Evolutionary conservation across 2,113 vertebrate species (phyloP).

Genomic region (Proterorhinus semilunaris): DNA sequence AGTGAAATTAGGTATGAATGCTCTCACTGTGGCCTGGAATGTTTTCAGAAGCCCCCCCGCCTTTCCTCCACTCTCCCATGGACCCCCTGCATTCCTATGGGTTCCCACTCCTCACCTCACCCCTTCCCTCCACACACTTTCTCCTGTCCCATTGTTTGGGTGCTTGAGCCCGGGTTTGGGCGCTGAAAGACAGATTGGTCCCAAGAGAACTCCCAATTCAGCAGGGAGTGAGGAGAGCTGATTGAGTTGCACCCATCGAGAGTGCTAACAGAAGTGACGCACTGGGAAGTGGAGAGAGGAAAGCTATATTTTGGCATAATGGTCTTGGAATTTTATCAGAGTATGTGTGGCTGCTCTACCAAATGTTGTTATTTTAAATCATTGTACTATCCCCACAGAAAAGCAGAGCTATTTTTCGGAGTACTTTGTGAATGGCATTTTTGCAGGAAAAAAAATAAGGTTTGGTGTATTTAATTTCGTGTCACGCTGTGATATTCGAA

Average conservation of each 20-base stretch:
- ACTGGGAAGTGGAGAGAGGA: too few species aligned
- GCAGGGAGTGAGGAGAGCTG: constrained; percentile 11
- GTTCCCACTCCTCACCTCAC: constrained; percentile 30
- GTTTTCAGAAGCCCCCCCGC: constrained; percentile 54
- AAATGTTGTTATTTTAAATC: too few species aligned
- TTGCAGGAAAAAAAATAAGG: too few species aligned
- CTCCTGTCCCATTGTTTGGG: constrained; percentile 36
- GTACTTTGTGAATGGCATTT: too few species aligned
- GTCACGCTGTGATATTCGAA: too few species aligned
- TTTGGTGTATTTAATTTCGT: too few species aligned
- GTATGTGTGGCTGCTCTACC: too few species aligned
- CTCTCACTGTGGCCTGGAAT: constrained; percentile 55
- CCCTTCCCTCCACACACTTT: constrained; percentile 11
- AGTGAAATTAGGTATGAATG: constrained; percentile 57
- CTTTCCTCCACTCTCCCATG: background rate
- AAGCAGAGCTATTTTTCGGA: too few species aligned
- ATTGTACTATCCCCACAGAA: too few species aligned
- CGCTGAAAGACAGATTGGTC: constrained; percentile 23
- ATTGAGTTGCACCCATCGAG: background rate
- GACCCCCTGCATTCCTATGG: constrained; percentile 62
- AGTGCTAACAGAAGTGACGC: background rate
- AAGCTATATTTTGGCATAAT: too few species aligned
- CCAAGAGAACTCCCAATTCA: constrained; percentile 11
- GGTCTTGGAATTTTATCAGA: too few species aligned
- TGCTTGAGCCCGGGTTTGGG: constrained; percentile 12